These are phyloP conservation scores for Erithacus rubecula DNA, from an alignment of 2,797 vertebrate species.

Conservation along the genomic window DNA sequence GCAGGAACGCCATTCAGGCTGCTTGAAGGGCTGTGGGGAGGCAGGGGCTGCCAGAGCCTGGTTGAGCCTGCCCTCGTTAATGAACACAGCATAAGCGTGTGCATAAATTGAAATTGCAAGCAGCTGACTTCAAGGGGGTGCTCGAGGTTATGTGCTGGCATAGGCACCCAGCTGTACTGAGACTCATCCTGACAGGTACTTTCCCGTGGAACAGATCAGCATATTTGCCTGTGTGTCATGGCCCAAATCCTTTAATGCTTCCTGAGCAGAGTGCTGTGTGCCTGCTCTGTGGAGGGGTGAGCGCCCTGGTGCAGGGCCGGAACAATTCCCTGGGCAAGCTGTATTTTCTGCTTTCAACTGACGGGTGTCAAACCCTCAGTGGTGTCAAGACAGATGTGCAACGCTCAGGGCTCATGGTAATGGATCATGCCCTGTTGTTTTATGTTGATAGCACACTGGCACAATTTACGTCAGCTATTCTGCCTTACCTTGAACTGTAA, in stretches of 20 bases:
- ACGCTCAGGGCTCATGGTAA: constrained; percentile 20
- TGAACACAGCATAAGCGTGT: neutral
- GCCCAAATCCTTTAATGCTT: neutral
- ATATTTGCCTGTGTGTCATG: constrained; percentile 1
- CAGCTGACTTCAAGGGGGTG: neutral
- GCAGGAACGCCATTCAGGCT: neutral
- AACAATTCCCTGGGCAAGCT: constrained; percentile 11
- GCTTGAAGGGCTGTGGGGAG: neutral
- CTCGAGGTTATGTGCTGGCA: neutral
- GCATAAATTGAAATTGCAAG: neutral
- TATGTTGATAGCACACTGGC: constrained; percentile 28
- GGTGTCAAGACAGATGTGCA: constrained; percentile 62
- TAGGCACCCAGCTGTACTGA: neutral
- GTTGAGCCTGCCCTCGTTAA: neutral
- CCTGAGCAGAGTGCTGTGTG: neutral
- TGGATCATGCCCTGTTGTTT: constrained; percentile 55
- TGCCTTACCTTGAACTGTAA: constrained; percentile 67
- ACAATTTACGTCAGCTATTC: constrained; percentile 64
- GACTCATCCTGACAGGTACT: neutral
- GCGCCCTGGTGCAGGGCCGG: neutral
- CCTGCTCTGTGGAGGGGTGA: neutral
- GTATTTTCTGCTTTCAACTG: constrained; percentile 64
- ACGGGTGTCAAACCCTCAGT: constrained; percentile 55
- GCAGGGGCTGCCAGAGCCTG: neutral
- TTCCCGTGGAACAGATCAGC: neutral